Base-by-base conservation (phyloP, 2,888 invertebrate species). In the Cremastinae sp. region DNA sequence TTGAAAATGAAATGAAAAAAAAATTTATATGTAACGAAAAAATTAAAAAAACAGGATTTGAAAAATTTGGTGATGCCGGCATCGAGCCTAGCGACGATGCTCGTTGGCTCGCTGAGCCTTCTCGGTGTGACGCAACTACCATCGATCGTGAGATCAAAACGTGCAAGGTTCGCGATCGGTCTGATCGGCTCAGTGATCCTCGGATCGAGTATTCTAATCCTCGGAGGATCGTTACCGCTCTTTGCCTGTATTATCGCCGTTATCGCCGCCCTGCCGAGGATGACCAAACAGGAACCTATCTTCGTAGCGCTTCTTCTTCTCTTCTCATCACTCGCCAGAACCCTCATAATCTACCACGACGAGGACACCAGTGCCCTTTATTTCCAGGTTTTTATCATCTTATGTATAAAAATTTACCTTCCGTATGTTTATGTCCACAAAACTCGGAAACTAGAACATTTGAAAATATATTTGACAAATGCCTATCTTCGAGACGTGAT, bases 241-340 rank as follows among this genome's bases (percentile, higher is more conserved):
- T 96, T 96, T 86, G 94, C 95, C 34, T 81, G 84, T 16, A 80
- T 94, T 94, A 90, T 95, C 75, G 92, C 92, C 2, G 91, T 96
- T 86, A 95, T 96, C 0, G 91, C 93, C 0, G 92, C 94, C 7
- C 92, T 96, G 76, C 89, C 89, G 2, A 82, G 85, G 45, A 82
- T 85, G 59, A 80, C 72, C 4, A 77, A 79, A n/a, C 84, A 85
- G 38, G 75, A 78, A 14, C 86, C 87, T 2, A 84, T 84, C 3
- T 58, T 85, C 7, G 72, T 88, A 34, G 87, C 87, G 0, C 65
- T 86, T 41, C 47, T 76, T 0, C 78, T 88, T 14, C 83, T 83
- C 0, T 5, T 78, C 9, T 54, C 84, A 12, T 86, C 87, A 51
- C 34, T 87, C 5, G 81, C 38, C 16, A 79, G 79, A 58, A 83